Evolutionary conservation across 2,113 vertebrate genomes (phyloP).

Genomic region (Crocuta crocuta): DNA sequence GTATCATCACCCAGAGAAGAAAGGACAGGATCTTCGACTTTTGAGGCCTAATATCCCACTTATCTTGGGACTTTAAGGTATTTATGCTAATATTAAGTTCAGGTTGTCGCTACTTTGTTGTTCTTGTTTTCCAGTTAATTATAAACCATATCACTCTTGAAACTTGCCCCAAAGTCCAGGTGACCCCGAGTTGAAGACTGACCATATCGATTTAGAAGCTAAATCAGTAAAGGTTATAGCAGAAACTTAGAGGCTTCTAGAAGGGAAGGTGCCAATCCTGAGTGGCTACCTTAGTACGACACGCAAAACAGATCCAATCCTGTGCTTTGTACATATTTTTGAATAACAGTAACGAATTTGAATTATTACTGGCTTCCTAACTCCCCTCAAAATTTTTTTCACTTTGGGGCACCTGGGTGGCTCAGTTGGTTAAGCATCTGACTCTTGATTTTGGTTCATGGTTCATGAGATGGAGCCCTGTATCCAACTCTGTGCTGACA

Average conservation of each 20-base stretch:
- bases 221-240: neutral
- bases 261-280: neutral
- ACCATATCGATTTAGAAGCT: neutral
- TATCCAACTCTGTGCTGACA: too few species aligned
- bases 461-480: too few species aligned
- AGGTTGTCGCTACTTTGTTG: neutral
- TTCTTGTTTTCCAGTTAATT: neutral
- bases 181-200: neutral
- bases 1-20: neutral
- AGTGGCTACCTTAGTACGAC: neutral
- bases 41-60: neutral
- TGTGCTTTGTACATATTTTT: neutral
- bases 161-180: neutral
- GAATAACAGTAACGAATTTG: neutral
- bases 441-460: too few species aligned
- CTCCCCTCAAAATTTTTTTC: too few species aligned
- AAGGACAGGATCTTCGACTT: neutral
- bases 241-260: neutral
- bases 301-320: neutral
- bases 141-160: neutral
- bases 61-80: neutral
- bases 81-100: neutral
- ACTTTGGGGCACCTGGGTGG: too few species aligned
- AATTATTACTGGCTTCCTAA: neutral
- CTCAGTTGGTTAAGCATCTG: too few species aligned